Percentiles rank a stretch among this genome's conserved stretches.
phyloP scores from a whole-genome alignment of 37 sponge, comb jelly and placozoan genomes.

The Eunapius fragilis region DNA sequence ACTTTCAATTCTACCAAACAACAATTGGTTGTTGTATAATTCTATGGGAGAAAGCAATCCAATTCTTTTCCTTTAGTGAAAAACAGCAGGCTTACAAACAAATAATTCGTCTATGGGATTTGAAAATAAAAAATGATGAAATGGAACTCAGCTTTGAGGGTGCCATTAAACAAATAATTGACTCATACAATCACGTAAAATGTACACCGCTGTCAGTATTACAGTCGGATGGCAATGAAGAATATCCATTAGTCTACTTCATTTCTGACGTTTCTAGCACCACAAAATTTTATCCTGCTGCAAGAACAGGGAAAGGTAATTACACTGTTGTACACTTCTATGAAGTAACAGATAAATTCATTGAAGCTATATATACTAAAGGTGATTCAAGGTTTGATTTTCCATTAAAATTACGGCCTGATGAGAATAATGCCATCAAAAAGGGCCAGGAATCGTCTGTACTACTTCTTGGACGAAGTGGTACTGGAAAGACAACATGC shows the following conservation, averaged over 20 bases:
- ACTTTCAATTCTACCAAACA: neutral
- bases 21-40: constrained; percentile 27
- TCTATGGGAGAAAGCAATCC: constrained; percentile 82
- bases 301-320: constrained; percentile 63
- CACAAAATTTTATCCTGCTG: constrained; percentile 59
- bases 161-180: constrained; percentile 39
- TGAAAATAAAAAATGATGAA: constrained; percentile 37
- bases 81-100: constrained; percentile 33
- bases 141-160: constrained; percentile 5
- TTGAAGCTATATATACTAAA: constrained; percentile 51
- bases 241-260: neutral
- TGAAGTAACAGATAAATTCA: constrained; percentile 47
- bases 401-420: constrained; percentile 79
- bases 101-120: constrained; percentile 80
- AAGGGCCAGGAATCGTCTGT: constrained; percentile 24
- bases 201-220: constrained; percentile 1
- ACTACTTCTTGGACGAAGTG: constrained; percentile 84
- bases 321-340: constrained; percentile 81
- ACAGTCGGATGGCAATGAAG: neutral
- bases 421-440: constrained; percentile 82
- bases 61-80: constrained; percentile 56
- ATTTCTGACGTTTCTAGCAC: neutral
- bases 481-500: constrained; percentile 88
- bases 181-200: constrained; percentile 40
- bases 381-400: constrained; percentile 58